phyloP scores from a whole-genome alignment of 2,797 vertebrate genomes.

The Balearica regulorum region DNA sequence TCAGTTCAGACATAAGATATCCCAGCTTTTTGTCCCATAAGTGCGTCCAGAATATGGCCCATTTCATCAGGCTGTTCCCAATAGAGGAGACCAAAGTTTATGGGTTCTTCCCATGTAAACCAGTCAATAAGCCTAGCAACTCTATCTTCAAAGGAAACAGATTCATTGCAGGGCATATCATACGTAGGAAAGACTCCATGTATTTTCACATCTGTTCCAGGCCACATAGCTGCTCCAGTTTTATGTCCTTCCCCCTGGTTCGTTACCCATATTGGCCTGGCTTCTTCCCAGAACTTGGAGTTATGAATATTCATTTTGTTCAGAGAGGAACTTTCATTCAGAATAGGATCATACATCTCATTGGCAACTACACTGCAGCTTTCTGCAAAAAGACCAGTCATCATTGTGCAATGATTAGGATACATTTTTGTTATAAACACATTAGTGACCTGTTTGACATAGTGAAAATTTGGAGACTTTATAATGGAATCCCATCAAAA shows the following conservation, averaged over 20 bases:
- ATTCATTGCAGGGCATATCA: conserved; percentile 84
- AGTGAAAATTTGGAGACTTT: conserved; percentile 83
- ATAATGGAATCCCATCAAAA: conserved; percentile 94
- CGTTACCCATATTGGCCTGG: conserved; percentile 87
- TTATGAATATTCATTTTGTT: conserved; percentile 80
- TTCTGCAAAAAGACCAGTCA: conserved; percentile 90
- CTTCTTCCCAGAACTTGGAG: conserved; percentile 88
- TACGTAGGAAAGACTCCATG: conserved; percentile 77
- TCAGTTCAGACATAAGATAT: conserved; percentile 82
- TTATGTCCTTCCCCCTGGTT: conserved; percentile 83
- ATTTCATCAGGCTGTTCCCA: conserved; percentile 92
- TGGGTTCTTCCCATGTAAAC: conserved; percentile 82
- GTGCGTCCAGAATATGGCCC: conserved; percentile 80
- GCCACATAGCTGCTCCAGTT: conserved; percentile 92
- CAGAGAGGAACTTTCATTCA: conserved; percentile 86
- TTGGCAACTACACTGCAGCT: conserved; percentile 88
- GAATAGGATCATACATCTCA: conserved; percentile 86
- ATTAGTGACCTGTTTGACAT: conserved; percentile 82
- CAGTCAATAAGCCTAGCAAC: conserved; percentile 83
- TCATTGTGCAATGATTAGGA: conserved; percentile 90
- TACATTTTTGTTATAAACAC: conserved; percentile 91
- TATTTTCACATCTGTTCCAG: conserved; percentile 88
- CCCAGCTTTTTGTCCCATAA: conserved; percentile 85
- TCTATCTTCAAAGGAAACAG: conserved; percentile 83
- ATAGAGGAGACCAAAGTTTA: conserved; percentile 89